Evolutionary conservation across 1,140 invertebrate genomes (phyloP).

Genomic region (Bombyx mori): ASM3026992v2 NC_085119.1:17410501-17411000

Average conservation of each 20-base stretch:
- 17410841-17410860: constrained; percentile 78
- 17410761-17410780: no score
- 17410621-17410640: constrained; percentile 51
- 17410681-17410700: constrained; percentile 1
- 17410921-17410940: constrained; percentile 82
- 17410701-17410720: not conserved
- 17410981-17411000: not conserved
- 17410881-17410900: constrained; percentile 92
- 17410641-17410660: constrained; percentile 2
- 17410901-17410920: constrained; percentile 96
- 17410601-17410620: constrained; percentile 8
- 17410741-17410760: no score
- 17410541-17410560: no score
- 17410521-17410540: no score
- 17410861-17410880: constrained; percentile 79
- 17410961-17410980: not conserved
- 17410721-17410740: not conserved
- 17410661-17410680: no score
- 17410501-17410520: no score
- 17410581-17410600: no score
- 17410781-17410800: constrained; percentile 26
- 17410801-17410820: constrained; percentile 73
- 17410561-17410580: no score
- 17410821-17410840: constrained; percentile 81
- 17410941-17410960: not conserved